Percentiles rank a stretch among this genome's conserved stretches.
Evolutionary conservation across 2,113 vertebrate species (phyloP).

Genomic region (Sula dactylatra): DNA sequence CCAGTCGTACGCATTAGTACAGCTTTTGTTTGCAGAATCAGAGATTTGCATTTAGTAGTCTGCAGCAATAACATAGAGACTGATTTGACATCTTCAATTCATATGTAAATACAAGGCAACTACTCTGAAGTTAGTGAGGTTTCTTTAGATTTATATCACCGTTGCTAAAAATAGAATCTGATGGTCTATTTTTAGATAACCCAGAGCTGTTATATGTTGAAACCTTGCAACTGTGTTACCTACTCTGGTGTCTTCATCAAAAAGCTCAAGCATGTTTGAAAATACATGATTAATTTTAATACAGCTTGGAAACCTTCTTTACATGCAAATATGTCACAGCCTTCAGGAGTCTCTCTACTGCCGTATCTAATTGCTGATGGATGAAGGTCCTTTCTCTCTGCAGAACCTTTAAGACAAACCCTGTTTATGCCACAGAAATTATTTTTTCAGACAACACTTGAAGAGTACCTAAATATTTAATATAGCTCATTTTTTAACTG

Average conservation of each 20-base stretch:
- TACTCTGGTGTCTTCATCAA: neutral
- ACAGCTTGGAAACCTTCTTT: neutral
- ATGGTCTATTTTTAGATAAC: neutral
- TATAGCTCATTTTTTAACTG: neutral
- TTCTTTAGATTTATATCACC: neutral
- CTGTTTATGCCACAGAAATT: neutral
- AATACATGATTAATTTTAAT: neutral
- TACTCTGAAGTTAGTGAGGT: neutral
- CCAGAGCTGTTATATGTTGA: neutral
- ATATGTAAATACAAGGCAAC: neutral
- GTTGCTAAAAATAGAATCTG: neutral
- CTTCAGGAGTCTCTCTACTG: neutral
- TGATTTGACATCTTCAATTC: neutral
- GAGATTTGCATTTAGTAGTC: neutral
- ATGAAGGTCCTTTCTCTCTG: neutral
- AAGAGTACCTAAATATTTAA: neutral
- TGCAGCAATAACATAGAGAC: neutral
- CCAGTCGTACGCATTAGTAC: neutral
- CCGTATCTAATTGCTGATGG: neutral
- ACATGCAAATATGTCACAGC: neutral
- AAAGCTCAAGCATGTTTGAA: neutral
- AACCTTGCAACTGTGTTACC: neutral
- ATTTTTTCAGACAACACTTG: neutral
- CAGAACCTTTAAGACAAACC: neutral
- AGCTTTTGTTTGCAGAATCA: neutral